Evolutionary conservation across 2,888 invertebrate genomes (phyloP).

Genomic region (Scrobipalpa costella): DNA sequence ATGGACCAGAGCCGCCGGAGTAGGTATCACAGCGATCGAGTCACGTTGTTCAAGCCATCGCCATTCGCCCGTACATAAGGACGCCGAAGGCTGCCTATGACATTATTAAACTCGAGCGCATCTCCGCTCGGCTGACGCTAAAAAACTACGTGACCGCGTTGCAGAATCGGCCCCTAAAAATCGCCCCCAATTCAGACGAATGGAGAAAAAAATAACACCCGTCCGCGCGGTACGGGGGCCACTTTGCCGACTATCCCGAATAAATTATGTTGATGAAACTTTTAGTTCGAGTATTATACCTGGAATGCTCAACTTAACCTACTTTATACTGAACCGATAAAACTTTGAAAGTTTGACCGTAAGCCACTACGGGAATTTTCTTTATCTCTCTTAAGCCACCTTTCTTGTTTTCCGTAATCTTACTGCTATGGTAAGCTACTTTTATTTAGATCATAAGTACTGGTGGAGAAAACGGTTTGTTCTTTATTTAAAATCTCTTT

Average conservation of each 20-base stretch:
- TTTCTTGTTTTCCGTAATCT: neutral
- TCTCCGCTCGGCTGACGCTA: conserved; percentile 66
- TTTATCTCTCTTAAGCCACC: neutral
- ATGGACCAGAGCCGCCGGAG: conserved; percentile 22
- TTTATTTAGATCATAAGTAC: neutral
- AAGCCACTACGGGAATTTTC: conserved; percentile 18
- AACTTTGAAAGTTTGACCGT: conserved; percentile 47
- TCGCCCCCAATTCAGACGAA: conserved; percentile 64
- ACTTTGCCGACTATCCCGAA: conserved; percentile 66
- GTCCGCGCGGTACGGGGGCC: conserved; percentile 56
- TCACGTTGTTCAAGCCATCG: conserved; percentile 46
- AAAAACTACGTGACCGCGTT: conserved; percentile 74
- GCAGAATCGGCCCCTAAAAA: conserved; percentile 65
- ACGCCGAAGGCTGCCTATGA: conserved; percentile 57
- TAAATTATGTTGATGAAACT: conserved; percentile 77
- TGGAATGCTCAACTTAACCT: conserved; percentile 41
- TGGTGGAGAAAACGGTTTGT: no score
- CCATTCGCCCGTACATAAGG: conserved; percentile 37
- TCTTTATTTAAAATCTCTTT: no score
- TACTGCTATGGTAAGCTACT: neutral
- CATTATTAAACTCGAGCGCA: conserved; percentile 76
- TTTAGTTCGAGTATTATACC: conserved; percentile 63
- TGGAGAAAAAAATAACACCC: conserved; percentile 66
- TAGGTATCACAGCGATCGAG: conserved; percentile 32
- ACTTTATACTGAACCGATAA: conserved; percentile 56